These are phyloP conservation scores for Campaea margaritaria DNA, from an alignment of 2,888 invertebrate species.

Conservation along the genomic window DNA sequence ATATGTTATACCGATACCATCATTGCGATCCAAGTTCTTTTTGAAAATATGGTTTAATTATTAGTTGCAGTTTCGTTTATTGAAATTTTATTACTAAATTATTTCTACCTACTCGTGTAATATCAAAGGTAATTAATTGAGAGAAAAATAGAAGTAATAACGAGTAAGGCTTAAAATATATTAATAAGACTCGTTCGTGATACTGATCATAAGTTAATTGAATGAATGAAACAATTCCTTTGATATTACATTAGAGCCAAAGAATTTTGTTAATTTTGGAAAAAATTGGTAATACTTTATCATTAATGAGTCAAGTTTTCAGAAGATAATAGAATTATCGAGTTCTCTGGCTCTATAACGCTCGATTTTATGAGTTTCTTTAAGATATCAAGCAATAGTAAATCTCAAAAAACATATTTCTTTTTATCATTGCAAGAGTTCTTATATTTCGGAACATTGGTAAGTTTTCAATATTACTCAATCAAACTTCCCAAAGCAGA, in stretches of 20 bases:
- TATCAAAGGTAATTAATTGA: slow-evolving; percentile 29
- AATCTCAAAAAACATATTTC: neutral
- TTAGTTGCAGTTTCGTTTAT: slow-evolving; percentile 33
- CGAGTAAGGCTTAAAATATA: no score
- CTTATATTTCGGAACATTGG: no score
- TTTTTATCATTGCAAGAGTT: no score
- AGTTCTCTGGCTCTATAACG: slow-evolving; percentile 56
- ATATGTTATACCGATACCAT: slow-evolving; percentile 34
- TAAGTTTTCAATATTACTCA: no score
- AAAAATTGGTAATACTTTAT: slow-evolving; percentile 41
- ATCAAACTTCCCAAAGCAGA: no score
- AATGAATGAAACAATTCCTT: slow-evolving; percentile 38
- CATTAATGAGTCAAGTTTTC: neutral
- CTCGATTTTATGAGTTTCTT: slow-evolving; percentile 63
- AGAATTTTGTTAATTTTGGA: slow-evolving; percentile 58
- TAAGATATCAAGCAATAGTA: no score
- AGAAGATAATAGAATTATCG: slow-evolving; percentile 31
- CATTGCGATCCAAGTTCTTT: slow-evolving; percentile 39
- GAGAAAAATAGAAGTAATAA: neutral
- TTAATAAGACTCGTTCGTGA: no score
- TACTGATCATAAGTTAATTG: no score
- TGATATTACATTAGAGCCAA: slow-evolving; percentile 64
- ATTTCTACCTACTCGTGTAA: slow-evolving; percentile 27
- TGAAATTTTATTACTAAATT: slow-evolving; percentile 1
- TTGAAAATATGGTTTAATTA: slow-evolving; percentile 35